Base-by-base conservation (phyloP, 1,140 invertebrate species). In the Trypoxylus dichotomus region DNA sequence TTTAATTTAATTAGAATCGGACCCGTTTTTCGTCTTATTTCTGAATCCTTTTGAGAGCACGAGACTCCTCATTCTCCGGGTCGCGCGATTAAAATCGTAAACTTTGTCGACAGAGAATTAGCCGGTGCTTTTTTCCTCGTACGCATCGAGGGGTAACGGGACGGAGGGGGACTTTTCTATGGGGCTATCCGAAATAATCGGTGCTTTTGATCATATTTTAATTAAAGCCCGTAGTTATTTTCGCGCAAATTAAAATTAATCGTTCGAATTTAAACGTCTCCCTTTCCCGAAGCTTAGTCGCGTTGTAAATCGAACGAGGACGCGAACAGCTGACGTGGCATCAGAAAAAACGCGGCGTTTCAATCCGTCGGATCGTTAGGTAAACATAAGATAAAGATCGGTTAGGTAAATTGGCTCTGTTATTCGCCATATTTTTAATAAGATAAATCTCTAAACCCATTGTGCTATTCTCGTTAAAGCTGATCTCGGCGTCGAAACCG, bases 361-460 rank as follows among this genome's bases (percentile, higher is more conserved):
- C n/a, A 13, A 27, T 37, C 60, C n/a, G 21, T 73, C 71, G n/a
- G 63, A 77, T 77, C 71, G 76, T 77, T 77, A 77, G 76, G 58
- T 77, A 77, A 77, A 77, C 68, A 73, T 73, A 63, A 77, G 76
- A 77, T 77, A 77, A 77, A 24, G 76, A 77, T 77, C 76, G 32
- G 68, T 77, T 77, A 77, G 68, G 76, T 77, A 77, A 77, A 77
- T 77, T 77, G 76, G 76, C 76, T 77, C 41, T 71, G 76, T 77
- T 77, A 77, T 77, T 77, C 68, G 76, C 76, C 37, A 77, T 74
- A 77, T 77, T 77, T 77, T 77, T 77, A 77, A 77, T 77, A 73
- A 68, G 76, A 43, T 77, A 74, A 72, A 77, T 73, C 76, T 77
- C 42, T 71, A 73, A 77, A 63, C 76, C 47, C 74, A 77, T 77